These are phyloP conservation scores for Cheilosia urbana DNA, from an alignment of 2,888 invertebrate species.

Conservation along the genomic window DNA sequence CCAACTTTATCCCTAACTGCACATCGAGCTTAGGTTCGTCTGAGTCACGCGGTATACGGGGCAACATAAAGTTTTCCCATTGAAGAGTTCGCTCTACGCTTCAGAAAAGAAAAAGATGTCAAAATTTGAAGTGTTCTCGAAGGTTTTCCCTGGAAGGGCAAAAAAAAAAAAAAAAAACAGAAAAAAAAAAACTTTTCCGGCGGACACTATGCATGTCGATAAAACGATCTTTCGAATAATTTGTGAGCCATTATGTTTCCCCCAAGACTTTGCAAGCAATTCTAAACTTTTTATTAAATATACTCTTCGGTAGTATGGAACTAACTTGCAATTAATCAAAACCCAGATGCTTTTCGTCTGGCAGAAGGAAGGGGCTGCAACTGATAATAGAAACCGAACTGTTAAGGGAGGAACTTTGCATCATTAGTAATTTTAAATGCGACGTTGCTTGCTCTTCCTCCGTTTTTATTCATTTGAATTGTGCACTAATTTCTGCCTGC, in stretches of 20 bases:
- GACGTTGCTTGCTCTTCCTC: constrained; percentile 38
- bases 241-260: constrained; percentile 62
- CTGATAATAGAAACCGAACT: constrained; percentile 64
- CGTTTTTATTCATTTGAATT: constrained; percentile 72
- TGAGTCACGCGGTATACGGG: constrained; percentile 41
- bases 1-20: constrained; percentile 58
- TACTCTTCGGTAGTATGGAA: constrained; percentile 56
- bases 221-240: constrained; percentile 66
- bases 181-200: constrained; percentile 19
- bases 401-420: constrained; percentile 63
- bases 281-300: constrained; percentile 67
- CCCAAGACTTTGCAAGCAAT: constrained; percentile 49
- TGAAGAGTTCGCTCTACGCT: constrained; percentile 30
- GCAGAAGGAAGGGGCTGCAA: constrained; percentile 46
- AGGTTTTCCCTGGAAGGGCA: constrained; percentile 40
- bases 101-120: constrained; percentile 10
- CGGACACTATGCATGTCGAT: constrained; percentile 66
- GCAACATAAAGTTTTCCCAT: constrained; percentile 61
- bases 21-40: constrained; percentile 51
- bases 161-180: constrained; percentile 11
- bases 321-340: constrained; percentile 69
- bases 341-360: constrained; percentile 60
- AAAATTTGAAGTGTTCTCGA: constrained; percentile 46
- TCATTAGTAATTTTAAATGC: constrained; percentile 75
- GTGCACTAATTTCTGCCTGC: constrained; percentile 73